Evolutionary conservation across 2,888 invertebrate species (phyloP), one percentile per base, ranked within the genome.

Genomic region (Sialis fuliginosa): DNA sequence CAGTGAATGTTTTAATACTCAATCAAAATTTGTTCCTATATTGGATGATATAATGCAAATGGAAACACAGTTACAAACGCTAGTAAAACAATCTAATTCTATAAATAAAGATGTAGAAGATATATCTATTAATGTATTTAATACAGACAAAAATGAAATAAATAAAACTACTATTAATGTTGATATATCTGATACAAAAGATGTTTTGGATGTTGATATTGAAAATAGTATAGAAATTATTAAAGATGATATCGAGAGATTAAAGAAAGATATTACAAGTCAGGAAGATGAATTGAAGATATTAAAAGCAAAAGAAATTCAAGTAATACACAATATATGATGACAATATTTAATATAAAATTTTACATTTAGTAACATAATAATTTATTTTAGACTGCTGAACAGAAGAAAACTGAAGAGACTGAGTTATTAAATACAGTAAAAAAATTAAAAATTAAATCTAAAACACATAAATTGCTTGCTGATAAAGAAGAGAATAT

Each of bases 401-500:
- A 59, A 44, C 56, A 57, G 33, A 58, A 56, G 52, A 55, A 54
- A 10, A 53, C 56, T 45, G 60, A 67, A 51, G 68, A 74, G 50
- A 65, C 65, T 44, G 58, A 63, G 33, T 57, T 72, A n/a, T 60
- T 60, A 51, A 57, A 62, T 31, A 58, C 61, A 4, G 59, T 67
- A 46, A 61, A 66, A 7, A 63, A 68, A 49, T 63, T 66, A 3
- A 70, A 72, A 53, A 61, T 77, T 5, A 72, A 74, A 54, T 69
- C 71, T 47, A 71, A 73, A 56, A 77, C 79, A 0, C 68, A 77
- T 44, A 72, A 79, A 47, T 67, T 85, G 39, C 60, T 83, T 44
- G 77, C 75, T 34, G 71, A 79, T 55, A 78, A 80, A 5, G 71
- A 73, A 43, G 71, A 71, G 42, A 79, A 77, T 58, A 58, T 75